Conservation (phyloP, 2,888 invertebrate species). For the Tenthredo notha region DNA sequence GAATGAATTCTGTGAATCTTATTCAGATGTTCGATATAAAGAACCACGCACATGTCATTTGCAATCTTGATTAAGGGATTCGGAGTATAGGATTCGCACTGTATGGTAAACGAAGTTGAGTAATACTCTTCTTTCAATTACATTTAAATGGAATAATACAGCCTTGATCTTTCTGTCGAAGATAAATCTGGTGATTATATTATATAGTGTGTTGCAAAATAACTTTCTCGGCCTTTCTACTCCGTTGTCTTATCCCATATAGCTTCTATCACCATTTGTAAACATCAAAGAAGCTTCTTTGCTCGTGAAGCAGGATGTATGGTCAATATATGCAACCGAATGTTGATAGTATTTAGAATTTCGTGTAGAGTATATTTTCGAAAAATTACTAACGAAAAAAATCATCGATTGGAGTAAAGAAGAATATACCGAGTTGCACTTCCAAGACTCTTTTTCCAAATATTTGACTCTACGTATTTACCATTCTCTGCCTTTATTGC, state of each 20-base stretch:
- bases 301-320: not conserved
- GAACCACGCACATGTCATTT: not conserved
- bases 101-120: not conserved
- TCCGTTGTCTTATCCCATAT: not conserved
- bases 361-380: not conserved
- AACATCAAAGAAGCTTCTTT: not conserved
- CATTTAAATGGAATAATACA: not conserved
- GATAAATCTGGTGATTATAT: not conserved
- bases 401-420: not conserved
- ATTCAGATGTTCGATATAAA: not conserved
- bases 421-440: not conserved
- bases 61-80: conserved; percentile 33
- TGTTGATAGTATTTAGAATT: not conserved
- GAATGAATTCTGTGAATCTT: conserved; percentile 1
- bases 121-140: not conserved
- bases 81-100: not conserved
- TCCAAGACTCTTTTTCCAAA: not conserved
- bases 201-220: not conserved
- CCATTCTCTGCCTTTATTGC: not conserved
- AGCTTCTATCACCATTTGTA: not conserved
- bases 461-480: not conserved
- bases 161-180: conserved; percentile 12
- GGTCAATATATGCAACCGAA: not conserved
- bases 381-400: not conserved
- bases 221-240: not conserved